A percentile compares a stretch with the other conserved stretches of the same genome.
These are phyloP conservation scores for Drosophila setosimentum DNA, from an alignment of 2,888 invertebrate species.

Conservation along the genomic window DNA sequence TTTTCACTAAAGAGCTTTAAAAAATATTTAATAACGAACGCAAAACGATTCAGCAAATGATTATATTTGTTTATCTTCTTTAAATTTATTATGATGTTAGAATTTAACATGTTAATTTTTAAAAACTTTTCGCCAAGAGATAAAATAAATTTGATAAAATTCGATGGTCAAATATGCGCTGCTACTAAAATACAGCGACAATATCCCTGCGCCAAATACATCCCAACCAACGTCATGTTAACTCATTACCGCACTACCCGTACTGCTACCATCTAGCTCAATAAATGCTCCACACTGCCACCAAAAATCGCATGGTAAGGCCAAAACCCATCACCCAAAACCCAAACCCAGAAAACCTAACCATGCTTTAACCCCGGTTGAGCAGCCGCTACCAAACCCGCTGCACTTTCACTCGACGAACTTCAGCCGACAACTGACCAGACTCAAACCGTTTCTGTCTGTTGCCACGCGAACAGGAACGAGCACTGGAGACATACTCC, in stretches of 20 bases:
- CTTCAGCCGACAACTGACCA: slow-evolving; percentile 54
- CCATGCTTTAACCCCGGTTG: slow-evolving; percentile 13
- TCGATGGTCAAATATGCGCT: not conserved
- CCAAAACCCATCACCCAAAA: slow-evolving; percentile 3
- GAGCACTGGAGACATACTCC: slow-evolving; percentile 15
- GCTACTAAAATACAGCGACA: slow-evolving; percentile 35
- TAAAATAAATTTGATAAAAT: not conserved
- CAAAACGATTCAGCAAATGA: not conserved
- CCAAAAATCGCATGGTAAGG: slow-evolving; percentile 20
- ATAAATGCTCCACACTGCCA: slow-evolving; percentile 1
- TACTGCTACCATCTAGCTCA: not conserved
- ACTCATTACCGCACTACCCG: slow-evolving; percentile 21
- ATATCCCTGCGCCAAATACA: slow-evolving; percentile 20
- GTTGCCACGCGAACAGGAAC: slow-evolving; percentile 46
- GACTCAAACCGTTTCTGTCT: slow-evolving; percentile 64
- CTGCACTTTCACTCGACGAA: slow-evolving; percentile 74
- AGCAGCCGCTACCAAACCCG: slow-evolving; percentile 41
- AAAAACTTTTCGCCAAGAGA: not conserved
- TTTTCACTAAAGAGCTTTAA: not conserved
- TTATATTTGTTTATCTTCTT: not conserved
- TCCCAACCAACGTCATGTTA: slow-evolving; percentile 29
- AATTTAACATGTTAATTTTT: not conserved
- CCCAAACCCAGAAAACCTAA: not conserved
- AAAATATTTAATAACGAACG: not conserved
- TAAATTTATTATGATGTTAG: not conserved